phyloP scores from a whole-genome alignment of 2,797 vertebrate genomes.

The Odontamblyopus lacepedii region DNA sequence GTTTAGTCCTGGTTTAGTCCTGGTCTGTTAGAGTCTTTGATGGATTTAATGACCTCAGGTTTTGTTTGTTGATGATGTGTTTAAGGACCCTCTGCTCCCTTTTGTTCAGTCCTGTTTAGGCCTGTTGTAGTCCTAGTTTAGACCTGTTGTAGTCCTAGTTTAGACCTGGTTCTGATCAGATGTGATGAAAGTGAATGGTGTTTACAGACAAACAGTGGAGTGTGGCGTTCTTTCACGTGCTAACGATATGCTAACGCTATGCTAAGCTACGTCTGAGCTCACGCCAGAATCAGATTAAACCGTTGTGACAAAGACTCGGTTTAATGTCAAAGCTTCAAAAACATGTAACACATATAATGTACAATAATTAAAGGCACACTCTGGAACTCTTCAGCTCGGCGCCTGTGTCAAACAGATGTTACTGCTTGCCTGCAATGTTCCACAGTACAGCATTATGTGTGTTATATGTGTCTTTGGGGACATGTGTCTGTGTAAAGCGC shows the following conservation, averaged over 20 bases:
- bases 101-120: too few species aligned
- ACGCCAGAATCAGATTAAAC: neutral
- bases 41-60: too few species aligned
- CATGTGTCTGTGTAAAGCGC: too few species aligned
- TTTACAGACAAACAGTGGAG: neutral
- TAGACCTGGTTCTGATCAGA: neutral
- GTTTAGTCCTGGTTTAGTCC: neutral
- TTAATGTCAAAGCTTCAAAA: neutral
- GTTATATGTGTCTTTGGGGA: too few species aligned
- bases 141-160: neutral
- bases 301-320: neutral
- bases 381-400: too few species aligned
- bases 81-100: too few species aligned
- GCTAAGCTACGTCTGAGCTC: neutral
- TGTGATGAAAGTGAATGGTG: neutral
- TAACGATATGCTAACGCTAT: neutral
- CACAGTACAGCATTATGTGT: too few species aligned
- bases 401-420: too few species aligned
- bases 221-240: constrained; percentile 1
- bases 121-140: neutral
- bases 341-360: too few species aligned
- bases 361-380: too few species aligned
- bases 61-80: too few species aligned
- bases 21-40: neutral
- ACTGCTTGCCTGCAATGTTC: too few species aligned